These are phyloP conservation scores for Pseudonaja textilis DNA, from an alignment of 2,113 vertebrate genomes.

Conservation along the genomic window DNA sequence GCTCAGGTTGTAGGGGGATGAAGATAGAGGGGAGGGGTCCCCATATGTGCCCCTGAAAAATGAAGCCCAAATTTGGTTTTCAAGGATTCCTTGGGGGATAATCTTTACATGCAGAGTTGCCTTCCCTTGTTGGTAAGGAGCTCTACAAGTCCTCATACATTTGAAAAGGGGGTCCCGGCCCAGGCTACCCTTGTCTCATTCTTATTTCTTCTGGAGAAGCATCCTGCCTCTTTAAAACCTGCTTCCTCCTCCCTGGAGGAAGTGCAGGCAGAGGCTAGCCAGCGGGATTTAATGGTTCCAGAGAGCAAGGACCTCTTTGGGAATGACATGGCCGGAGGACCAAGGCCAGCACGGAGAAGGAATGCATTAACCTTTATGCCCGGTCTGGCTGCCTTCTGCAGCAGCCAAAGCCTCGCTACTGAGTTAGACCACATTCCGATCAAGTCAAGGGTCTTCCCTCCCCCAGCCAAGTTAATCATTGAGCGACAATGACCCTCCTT, in stretches of 20 bases:
- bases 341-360: not conserved
- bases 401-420: not conserved
- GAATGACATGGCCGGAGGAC: not conserved
- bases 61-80: not conserved
- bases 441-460: slow-evolving; percentile 42
- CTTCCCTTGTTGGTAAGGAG: not conserved
- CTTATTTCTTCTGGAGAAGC: not conserved
- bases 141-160: not conserved
- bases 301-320: rapidly evolving
- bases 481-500: slow-evolving; percentile 55
- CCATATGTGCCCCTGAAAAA: not conserved
- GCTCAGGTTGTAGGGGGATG: not conserved
- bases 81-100: not conserved
- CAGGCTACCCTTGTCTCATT: not conserved
- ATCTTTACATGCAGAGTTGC: not conserved
- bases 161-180: not conserved
- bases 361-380: not conserved
- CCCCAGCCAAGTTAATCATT: slow-evolving; percentile 61
- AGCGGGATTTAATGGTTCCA: not conserved
- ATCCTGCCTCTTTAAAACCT: rapidly evolving
- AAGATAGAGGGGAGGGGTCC: not conserved
- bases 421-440: slow-evolving; percentile 41
- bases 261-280: rapidly evolving
- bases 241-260: rapidly evolving
- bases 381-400: not conserved